These are phyloP conservation scores for Virgularia gustaviana DNA, from an alignment of 92 coral and sea anemone genomes.

Conservation along the genomic window DNA sequence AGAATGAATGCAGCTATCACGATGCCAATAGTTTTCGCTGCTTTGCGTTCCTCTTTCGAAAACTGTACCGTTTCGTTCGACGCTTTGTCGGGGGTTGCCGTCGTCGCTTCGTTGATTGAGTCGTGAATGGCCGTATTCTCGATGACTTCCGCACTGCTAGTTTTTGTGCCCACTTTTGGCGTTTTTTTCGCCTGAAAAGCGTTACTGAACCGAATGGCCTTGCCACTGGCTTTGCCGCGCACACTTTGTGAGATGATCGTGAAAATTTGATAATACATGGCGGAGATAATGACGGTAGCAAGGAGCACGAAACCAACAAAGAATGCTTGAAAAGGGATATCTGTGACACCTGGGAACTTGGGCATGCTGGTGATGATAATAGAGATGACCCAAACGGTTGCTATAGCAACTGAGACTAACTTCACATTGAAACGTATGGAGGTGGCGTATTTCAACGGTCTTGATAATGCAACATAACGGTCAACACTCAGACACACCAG, in stretches of 20 bases:
- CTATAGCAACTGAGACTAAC: conserved; percentile 50
- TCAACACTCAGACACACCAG: conserved; percentile 77
- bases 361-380: conserved; percentile 70
- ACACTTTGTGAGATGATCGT: conserved; percentile 59
- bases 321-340: conserved; percentile 64
- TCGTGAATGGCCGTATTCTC: not conserved
- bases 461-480: conserved; percentile 69
- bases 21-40: conserved; percentile 83
- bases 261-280: conserved; percentile 66
- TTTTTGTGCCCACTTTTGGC: conserved; percentile 34
- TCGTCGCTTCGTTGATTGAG: not conserved
- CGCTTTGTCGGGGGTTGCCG: not conserved
- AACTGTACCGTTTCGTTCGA: not conserved
- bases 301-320: conserved; percentile 71
- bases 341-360: conserved; percentile 79
- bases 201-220: conserved; percentile 13
- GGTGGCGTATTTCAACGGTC: conserved; percentile 69
- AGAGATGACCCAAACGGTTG: conserved; percentile 60
- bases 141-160: conserved; percentile 3
- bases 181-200: conserved; percentile 12
- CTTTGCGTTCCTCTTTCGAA: conserved; percentile 60
- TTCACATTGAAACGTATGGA: conserved; percentile 64
- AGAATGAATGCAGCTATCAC: conserved; percentile 83
- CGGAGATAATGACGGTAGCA: conserved; percentile 60
- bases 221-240: conserved; percentile 33